Percentiles rank a stretch among this genome's conserved stretches.
phyloP scores from a whole-genome alignment of 2,888 invertebrate genomes.

The Hedychridium roseum region DNA sequence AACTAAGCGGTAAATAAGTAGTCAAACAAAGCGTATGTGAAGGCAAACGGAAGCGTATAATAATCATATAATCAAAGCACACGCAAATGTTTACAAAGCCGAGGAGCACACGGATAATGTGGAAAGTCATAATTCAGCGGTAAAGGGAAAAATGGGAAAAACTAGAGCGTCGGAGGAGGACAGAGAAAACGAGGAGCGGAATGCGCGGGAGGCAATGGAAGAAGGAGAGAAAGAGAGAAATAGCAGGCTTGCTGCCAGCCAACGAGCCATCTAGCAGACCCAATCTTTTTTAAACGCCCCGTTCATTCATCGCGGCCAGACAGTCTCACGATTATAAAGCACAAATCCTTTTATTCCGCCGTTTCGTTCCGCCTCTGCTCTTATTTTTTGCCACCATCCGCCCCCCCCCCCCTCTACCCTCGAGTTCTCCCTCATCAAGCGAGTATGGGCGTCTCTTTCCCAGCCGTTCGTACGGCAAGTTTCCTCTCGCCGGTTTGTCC shows the following conservation, averaged over 20 bases:
- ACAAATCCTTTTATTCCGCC: conserved; percentile 56
- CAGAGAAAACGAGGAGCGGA: neutral
- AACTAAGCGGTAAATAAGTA: too few relatives aligned
- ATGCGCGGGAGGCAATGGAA: conserved; percentile 9
- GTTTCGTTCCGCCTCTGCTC: conserved; percentile 45
- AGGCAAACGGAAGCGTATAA: too few relatives aligned
- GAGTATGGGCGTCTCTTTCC: conserved; percentile 1
- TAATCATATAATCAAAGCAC: too few relatives aligned
- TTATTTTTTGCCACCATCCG: conserved; percentile 43
- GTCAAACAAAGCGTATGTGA: too few relatives aligned
- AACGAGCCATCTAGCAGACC: conserved; percentile 48
- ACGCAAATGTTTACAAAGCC: too few relatives aligned
- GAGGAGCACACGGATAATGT: too few relatives aligned
- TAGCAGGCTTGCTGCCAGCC: conserved; percentile 49
- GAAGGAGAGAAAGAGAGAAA: conserved; percentile 15
- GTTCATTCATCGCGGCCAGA: conserved; percentile 55
- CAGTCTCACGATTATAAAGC: conserved; percentile 60
- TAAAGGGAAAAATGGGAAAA: neutral
- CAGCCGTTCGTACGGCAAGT: conserved; percentile 1
- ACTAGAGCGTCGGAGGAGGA: conserved; percentile 2
- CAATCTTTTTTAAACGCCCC: conserved; percentile 55
- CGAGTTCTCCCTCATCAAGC: conserved; percentile 3
- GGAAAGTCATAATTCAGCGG: too few relatives aligned
- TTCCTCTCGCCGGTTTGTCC: conserved; percentile 5
- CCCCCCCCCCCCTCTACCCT: conserved; percentile 18